Evolutionary conservation across 2,888 invertebrate genomes (phyloP), one percentile per base, ranked within the genome.

Genomic region (Himalopsyche japonica): DNA sequence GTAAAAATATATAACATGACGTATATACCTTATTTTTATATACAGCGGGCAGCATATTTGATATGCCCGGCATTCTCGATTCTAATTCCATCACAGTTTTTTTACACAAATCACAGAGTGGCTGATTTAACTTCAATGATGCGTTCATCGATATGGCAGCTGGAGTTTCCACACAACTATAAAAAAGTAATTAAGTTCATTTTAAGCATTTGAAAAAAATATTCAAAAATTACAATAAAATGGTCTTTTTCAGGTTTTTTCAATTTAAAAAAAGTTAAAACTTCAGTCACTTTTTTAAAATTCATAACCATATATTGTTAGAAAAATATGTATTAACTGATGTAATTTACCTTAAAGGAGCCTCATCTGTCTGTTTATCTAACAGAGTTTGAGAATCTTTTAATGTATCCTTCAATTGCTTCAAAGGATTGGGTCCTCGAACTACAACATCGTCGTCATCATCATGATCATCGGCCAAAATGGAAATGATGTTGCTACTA

Each of bases 71-170:
- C 91, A 91, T 91, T 84, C 90, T 89, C 88, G 89, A 87, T 87
- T 93, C 93, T 12, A 93, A 89, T 84, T 89, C 89, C 87, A 88
- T 88, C 82, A 92, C 90, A 57, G 92, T 91, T 47, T 88, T 88
- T 88, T 92, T 91, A 89, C 94, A 94, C 87, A 91, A 91, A 77
- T 88, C 88, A 87, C 94, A 94, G 93, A 93, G 93, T 5, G 92
- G 78, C 80, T 87, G 82, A 76, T 49, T 86, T 30, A 87, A 82
- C 81, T 83, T 87, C 81, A 85, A 81, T 27, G 83, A 82, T 10
- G 83, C 70, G 24, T 84, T 84, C 49, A 85, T 79, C 18, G 86
- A 82, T 81, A 85, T 37, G 77, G 30, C 7, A 43, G 24, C 20
- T 8, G 24, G 8, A 8, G 7, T 43, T 76, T 37, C 70, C n/a